These are phyloP conservation scores for Rhopalosiphum padi DNA, from an alignment of 1,140 invertebrate genomes.

Conservation along the genomic window DNA sequence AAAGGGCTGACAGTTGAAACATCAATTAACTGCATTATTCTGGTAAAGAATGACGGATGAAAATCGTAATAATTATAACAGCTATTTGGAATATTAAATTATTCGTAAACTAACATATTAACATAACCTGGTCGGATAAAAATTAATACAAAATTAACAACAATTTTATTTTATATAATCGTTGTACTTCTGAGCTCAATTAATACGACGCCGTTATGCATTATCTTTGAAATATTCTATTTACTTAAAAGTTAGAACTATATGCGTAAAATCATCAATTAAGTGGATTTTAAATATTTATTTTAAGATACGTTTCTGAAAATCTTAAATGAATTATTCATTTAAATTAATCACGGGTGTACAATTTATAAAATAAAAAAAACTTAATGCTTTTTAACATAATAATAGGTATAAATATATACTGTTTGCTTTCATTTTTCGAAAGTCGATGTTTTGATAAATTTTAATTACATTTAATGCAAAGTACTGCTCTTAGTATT, in stretches of 20 bases:
- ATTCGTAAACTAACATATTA: not conserved
- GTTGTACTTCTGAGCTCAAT: not conserved
- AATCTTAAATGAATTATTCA: conserved; percentile 13
- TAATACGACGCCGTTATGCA: not conserved
- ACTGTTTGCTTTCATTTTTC: not conserved
- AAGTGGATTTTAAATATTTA: not conserved
- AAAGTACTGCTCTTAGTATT: not conserved
- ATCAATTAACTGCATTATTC: conserved; percentile 15
- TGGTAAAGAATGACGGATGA: not conserved
- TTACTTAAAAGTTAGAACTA: not conserved
- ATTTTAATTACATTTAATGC: not conserved
- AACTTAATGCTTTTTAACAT: not conserved
- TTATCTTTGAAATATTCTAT: not conserved
- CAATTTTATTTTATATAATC: not conserved
- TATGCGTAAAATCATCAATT: not conserved
- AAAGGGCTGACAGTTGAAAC: conserved; percentile 5
- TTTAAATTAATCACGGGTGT: not conserved
- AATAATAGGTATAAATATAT: not conserved
- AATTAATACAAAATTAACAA: not conserved
- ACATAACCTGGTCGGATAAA: not conserved
- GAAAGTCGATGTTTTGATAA: not conserved
- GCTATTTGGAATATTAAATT: not conserved
- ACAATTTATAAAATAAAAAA: not conserved
- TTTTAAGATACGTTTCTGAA: not conserved
- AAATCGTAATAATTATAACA: not conserved